phyloP scores from a whole-genome alignment of 2,888 invertebrate species.

The Gymnoscelis rufifasciata region DNA sequence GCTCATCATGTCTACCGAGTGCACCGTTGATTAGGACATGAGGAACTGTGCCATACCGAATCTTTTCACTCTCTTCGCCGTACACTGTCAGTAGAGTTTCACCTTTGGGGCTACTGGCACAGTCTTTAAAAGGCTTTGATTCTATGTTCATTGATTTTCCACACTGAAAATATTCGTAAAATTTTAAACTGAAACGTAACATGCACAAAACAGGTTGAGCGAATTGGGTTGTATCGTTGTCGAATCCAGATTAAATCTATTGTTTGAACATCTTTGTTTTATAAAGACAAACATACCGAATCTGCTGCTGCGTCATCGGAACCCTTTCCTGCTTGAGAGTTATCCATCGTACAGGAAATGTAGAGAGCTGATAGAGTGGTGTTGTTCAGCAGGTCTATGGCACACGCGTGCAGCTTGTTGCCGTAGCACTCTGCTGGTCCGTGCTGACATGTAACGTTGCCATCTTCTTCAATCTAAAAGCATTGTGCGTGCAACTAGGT shows the following conservation, averaged over 20 bases:
- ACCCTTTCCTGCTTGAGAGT: slow-evolving; percentile 27
- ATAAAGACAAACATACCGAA: slow-evolving; percentile 28
- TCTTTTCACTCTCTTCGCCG: slow-evolving; percentile 40
- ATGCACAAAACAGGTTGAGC: no score
- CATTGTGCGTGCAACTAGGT: no score
- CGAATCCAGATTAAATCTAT: no score
- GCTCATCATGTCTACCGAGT: slow-evolving; percentile 21
- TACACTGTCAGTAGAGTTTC: slow-evolving; percentile 36
- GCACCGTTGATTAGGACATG: slow-evolving; percentile 44
- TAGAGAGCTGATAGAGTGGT: slow-evolving; percentile 78
- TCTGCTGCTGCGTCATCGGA: slow-evolving; percentile 46
- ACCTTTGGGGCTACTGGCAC: slow-evolving; percentile 44
- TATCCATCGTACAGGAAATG: slow-evolving; percentile 64
- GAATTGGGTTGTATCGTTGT: no score
- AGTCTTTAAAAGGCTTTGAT: slow-evolving; percentile 39
- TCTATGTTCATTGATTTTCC: slow-evolving; percentile 36
- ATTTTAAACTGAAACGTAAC: no score
- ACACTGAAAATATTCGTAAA: slow-evolving; percentile 40
- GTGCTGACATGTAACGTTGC: slow-evolving; percentile 85
- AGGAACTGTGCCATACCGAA: slow-evolving; percentile 35
- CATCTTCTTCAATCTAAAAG: slow-evolving; percentile 39
- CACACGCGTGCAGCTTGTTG: slow-evolving; percentile 89
- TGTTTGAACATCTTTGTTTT: not conserved
- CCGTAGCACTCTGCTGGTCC: slow-evolving; percentile 85
- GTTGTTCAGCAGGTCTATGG: slow-evolving; percentile 80